Evolutionary conservation across 2,888 invertebrate species (phyloP).

Genomic region (Adelognathus sp.): DNA sequence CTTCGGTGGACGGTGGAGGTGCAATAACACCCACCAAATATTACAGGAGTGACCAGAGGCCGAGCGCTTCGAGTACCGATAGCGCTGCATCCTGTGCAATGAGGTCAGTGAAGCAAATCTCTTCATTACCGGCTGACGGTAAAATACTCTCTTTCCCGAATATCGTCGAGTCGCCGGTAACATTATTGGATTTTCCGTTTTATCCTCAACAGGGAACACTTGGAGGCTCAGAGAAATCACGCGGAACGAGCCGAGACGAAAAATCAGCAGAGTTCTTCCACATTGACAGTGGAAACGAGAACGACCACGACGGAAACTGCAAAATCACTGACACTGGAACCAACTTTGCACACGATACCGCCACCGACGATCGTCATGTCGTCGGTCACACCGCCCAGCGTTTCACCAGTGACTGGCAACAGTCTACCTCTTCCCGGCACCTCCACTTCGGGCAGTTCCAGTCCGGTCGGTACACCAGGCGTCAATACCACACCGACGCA

Average conservation of each 20-base stretch:
- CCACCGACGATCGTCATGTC: slow-evolving; percentile 92
- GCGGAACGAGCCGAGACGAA: slow-evolving; percentile 70
- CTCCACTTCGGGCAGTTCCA: slow-evolving; percentile 82
- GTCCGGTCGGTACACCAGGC: slow-evolving; percentile 78
- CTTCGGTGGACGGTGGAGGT: slow-evolving; percentile 72
- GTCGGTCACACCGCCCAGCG: slow-evolving; percentile 91
- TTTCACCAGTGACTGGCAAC: slow-evolving; percentile 86
- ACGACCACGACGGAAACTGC: slow-evolving; percentile 46
- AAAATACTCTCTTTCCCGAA: background rate
- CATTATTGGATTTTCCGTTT: background rate
- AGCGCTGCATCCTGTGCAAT: slow-evolving; percentile 77
- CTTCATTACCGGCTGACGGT: background rate
- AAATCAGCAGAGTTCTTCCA: slow-evolving; percentile 70
- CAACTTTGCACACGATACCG: slow-evolving; percentile 74
- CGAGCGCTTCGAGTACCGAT: slow-evolving; percentile 87
- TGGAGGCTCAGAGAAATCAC: slow-evolving; percentile 72
- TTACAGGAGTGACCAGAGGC: slow-evolving; percentile 86
- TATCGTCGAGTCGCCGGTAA: background rate
- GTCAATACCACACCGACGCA: slow-evolving; percentile 82
- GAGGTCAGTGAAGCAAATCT: slow-evolving; percentile 67
- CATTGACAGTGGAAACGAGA: slow-evolving; percentile 60
- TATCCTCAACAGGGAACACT: slow-evolving; percentile 71
- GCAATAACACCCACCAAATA: slow-evolving; percentile 78
- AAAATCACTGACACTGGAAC: slow-evolving; percentile 68
- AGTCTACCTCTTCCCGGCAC: slow-evolving; percentile 81